Percentiles rank a stretch among this genome's conserved stretches.
Conservation (phyloP, 2,797 vertebrate species). For the Cynodonichthys magdalenae region DNA sequence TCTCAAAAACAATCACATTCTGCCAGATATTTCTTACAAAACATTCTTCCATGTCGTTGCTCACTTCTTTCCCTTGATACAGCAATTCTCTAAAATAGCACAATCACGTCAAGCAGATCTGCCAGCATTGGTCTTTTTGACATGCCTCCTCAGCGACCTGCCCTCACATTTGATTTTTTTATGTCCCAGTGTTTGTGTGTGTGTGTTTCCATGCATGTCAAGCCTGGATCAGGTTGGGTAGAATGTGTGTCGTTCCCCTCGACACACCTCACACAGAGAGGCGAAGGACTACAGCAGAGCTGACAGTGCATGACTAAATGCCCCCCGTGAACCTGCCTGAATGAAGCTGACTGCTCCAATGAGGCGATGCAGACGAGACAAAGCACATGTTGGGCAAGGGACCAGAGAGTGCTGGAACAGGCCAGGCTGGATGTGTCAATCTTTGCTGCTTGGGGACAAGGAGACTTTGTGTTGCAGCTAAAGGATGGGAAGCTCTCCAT, state of each 20-base stretch:
- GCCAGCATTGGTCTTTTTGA: slow-evolving; percentile 53
- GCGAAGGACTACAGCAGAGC: slow-evolving; percentile 68
- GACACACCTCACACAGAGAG: slow-evolving; percentile 65
- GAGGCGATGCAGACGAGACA: slow-evolving; percentile 65
- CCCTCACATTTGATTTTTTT: slow-evolving; percentile 31
- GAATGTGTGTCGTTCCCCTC: slow-evolving; percentile 31
- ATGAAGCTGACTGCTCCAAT: slow-evolving; percentile 71
- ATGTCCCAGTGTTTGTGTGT: slow-evolving; percentile 22
- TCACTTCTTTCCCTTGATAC: slow-evolving; percentile 22
- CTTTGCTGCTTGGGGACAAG: slow-evolving; percentile 55
- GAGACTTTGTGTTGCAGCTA: slow-evolving; percentile 52
- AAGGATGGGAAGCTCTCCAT: slow-evolving; percentile 53
- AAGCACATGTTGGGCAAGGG: slow-evolving; percentile 60
- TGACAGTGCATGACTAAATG: slow-evolving; percentile 80
- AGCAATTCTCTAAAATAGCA: slow-evolving; percentile 36
- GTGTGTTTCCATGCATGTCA: slow-evolving; percentile 47
- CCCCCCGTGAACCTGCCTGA: slow-evolving; percentile 66
- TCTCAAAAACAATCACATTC: slow-evolving; percentile 5
- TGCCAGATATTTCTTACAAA: slow-evolving; percentile 10
- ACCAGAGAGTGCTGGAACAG: slow-evolving; percentile 47
- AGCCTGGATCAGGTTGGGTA: slow-evolving; percentile 26
- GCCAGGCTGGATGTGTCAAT: slow-evolving; percentile 67
- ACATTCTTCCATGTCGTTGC: slow-evolving; percentile 26
- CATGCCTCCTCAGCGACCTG: slow-evolving; percentile 41
- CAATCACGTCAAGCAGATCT: slow-evolving; percentile 35